Base-by-base conservation (phyloP, 2,888 invertebrate genomes). In the Drosophila acutilabella region DNA sequence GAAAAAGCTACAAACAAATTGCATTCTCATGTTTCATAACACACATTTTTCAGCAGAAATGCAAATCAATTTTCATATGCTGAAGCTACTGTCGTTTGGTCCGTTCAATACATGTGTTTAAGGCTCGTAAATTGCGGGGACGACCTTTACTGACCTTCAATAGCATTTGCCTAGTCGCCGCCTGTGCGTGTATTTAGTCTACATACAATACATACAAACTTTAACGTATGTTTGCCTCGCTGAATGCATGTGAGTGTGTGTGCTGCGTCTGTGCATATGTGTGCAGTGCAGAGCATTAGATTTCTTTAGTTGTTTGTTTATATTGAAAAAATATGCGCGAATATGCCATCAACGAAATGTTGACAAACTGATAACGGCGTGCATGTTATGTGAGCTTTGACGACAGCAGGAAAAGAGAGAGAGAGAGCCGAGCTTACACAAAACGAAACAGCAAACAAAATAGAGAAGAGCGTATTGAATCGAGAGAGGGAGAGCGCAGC, bases 101-200 rank as follows among this genome's bases (percentile, higher is more conserved):
- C 54, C 42, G 57, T 33, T 48, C 40, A 53, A 50, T 65, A 56
- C 60, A 65, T 70, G 62, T 75, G 58, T 75, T 72, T 66, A 64
- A 45, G 54, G 59, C 47, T 57, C 57, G 68, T 62, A 65, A 60
- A 47, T 65, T 71, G 66, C 77, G 71, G 69, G 78, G 74, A 72
- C 89, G 86, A 86, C 86, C 86, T 86, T 89, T 79, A 74, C 75
- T 86, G 88, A 86, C 86, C 86, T 86, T 86, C 86, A 86, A 74
- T 85, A 75, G 71, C 71, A 80, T 71, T 74, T 70, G 82, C 86
- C 62, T 76, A 79, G 76, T 54, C 45, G 51, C 66, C 50, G 70
- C 68, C 61, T 67, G 54, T 62, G 59, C 71, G 58, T 58, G 72
- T 56, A 54, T 54, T 30, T 26, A 26, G 47, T 47, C 45, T 47